Percentiles rank a stretch among this genome's conserved stretches.
phyloP scores from a whole-genome alignment of 1,140 invertebrate species.

The Scaptomyza pallida region DNA sequence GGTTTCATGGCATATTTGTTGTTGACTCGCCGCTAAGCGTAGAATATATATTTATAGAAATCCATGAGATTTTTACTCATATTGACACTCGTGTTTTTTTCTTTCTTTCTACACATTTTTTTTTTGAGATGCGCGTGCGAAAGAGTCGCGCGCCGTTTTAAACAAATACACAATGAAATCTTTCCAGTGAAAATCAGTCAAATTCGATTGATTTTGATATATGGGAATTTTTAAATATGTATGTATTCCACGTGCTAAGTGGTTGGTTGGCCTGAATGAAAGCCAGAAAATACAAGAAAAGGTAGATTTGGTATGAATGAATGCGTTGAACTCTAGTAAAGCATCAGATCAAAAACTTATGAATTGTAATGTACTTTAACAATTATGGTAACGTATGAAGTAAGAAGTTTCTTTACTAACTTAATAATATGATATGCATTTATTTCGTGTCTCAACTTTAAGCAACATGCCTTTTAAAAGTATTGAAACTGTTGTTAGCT shows the following conservation, averaged over 20 bases:
- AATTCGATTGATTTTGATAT: constrained; percentile 48
- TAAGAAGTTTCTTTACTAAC: too few species aligned
- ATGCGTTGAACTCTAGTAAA: not conserved
- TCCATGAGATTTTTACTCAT: constrained; percentile 42
- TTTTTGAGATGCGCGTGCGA: constrained; percentile 31
- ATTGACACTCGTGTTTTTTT: constrained; percentile 36
- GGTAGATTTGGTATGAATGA: constrained; percentile 15
- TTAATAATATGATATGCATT: too few species aligned
- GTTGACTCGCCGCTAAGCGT: constrained; percentile 46
- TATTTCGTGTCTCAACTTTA: too few species aligned
- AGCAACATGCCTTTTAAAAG: not conserved
- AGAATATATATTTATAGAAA: constrained; percentile 77
- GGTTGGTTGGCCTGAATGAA: constrained; percentile 44
- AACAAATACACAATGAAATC: constrained; percentile 23
- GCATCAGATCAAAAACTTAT: too few species aligned
- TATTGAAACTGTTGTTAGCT: not conserved
- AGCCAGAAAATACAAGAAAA: not conserved
- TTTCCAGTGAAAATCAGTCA: constrained; percentile 44
- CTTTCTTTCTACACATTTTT: too few species aligned
- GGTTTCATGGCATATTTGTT: constrained; percentile 49
- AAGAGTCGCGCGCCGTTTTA: constrained; percentile 41
- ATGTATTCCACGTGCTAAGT: constrained; percentile 65
- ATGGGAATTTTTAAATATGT: constrained; percentile 55
- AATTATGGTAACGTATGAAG: too few species aligned
- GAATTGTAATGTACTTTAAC: too few species aligned